These are phyloP conservation scores for Liasis olivaceus DNA, from an alignment of 2,797 vertebrate species.

Conservation along the genomic window DNA sequence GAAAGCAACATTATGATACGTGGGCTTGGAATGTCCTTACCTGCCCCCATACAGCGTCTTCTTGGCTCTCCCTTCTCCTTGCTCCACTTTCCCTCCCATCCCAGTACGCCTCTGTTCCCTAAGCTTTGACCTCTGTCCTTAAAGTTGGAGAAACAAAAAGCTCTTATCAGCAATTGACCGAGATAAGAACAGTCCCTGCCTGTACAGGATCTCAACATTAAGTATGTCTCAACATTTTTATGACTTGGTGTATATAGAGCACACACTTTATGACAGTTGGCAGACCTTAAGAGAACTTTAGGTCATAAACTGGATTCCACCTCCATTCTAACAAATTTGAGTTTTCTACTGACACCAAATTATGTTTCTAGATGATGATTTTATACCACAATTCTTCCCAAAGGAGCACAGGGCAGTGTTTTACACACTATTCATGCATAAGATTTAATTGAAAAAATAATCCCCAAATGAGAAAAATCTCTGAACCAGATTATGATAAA, in stretches of 20 bases:
- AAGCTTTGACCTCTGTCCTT: background rate
- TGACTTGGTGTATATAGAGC: background rate
- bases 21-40: background rate
- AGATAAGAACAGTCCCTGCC: background rate
- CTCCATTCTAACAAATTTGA: background rate
- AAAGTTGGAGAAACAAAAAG: background rate
- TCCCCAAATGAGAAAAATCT: background rate
- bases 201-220: background rate
- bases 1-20: background rate
- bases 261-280: background rate
- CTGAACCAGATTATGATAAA: background rate
- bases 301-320: background rate
- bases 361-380: background rate
- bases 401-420: background rate
- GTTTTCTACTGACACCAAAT: background rate
- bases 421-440: background rate
- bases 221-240: background rate
- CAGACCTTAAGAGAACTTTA: background rate
- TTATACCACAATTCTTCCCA: background rate
- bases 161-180: background rate
- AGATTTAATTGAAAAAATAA: background rate
- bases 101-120: background rate
- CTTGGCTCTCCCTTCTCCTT: background rate
- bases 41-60: background rate
- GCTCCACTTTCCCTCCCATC: background rate